phyloP scores from a whole-genome alignment of 2,797 vertebrate genomes.

The Onychomys torridus region DNA sequence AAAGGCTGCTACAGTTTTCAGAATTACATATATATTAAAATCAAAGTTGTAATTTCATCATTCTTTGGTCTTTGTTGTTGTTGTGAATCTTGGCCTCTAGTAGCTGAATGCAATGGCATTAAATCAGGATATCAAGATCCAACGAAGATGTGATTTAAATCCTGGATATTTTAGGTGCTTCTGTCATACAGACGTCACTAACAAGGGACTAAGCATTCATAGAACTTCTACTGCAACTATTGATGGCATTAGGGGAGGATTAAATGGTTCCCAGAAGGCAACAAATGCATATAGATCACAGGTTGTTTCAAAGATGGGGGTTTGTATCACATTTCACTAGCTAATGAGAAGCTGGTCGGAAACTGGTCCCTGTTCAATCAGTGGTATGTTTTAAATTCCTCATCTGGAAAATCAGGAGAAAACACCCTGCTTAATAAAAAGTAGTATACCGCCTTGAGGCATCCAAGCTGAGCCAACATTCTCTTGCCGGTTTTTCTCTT shows the following conservation, averaged over 20 bases:
- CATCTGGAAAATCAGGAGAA: slow-evolving; percentile 48
- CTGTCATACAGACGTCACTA: not conserved
- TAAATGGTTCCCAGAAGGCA: slow-evolving; percentile 19
- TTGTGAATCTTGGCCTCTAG: not conserved
- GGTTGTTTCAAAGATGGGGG: not conserved
- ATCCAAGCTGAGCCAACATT: not conserved
- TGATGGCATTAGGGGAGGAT: not conserved
- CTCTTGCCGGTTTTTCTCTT: slow-evolving; percentile 2
- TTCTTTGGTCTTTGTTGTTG: not conserved
- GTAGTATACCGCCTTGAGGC: not conserved
- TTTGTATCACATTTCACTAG: not conserved
- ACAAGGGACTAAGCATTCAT: not conserved
- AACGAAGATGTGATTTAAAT: not conserved
- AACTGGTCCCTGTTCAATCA: slow-evolving; percentile 19
- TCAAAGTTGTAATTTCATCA: not conserved
- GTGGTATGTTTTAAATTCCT: slow-evolving; percentile 27
- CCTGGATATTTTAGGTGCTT: not conserved
- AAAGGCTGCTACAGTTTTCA: not conserved
- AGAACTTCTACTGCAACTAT: not conserved
- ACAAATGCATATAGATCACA: not conserved
- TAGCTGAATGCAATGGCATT: not conserved
- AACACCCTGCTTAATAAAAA: slow-evolving; percentile 24
- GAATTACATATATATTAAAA: not conserved
- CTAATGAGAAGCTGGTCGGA: slow-evolving; percentile 1
- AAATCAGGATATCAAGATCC: not conserved